These are phyloP conservation scores for Suillia variegata DNA, from an alignment of 2,888 invertebrate genomes.

Conservation along the genomic window DNA sequence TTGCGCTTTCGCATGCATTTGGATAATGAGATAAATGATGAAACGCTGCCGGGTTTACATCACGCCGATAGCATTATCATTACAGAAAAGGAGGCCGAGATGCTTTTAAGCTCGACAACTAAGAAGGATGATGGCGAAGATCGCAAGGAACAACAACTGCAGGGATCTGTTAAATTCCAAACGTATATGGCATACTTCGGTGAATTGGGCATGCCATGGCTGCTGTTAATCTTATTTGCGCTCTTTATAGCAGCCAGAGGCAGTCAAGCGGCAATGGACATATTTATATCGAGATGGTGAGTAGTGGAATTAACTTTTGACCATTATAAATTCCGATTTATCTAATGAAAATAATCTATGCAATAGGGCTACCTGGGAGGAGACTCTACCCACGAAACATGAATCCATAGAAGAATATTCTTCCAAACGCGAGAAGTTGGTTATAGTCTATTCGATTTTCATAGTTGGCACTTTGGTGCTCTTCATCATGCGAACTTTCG, in stretches of 20 bases:
- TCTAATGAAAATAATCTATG: too few species aligned
- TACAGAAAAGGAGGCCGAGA: slow-evolving; percentile 30
- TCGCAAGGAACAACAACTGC: slow-evolving; percentile 65
- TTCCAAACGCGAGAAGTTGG: slow-evolving; percentile 40
- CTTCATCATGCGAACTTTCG: slow-evolving; percentile 66
- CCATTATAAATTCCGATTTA: background rate
- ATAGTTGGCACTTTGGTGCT: slow-evolving; percentile 57
- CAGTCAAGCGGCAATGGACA: slow-evolving; percentile 72
- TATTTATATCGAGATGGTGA: slow-evolving; percentile 76
- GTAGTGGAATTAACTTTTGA: slow-evolving; percentile 20
- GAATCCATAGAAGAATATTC: slow-evolving; percentile 35
- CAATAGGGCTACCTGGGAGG: slow-evolving; percentile 61
- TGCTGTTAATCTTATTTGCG: slow-evolving; percentile 51
- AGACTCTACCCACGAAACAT: slow-evolving; percentile 39
- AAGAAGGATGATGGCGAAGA: slow-evolving; percentile 38
- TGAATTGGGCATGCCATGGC: slow-evolving; percentile 62
- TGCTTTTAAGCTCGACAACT: slow-evolving; percentile 15
- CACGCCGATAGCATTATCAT: slow-evolving; percentile 48
- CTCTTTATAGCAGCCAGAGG: slow-evolving; percentile 67
- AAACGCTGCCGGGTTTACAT: slow-evolving; percentile 28
- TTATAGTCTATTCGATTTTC: slow-evolving; percentile 50
- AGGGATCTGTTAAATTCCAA: slow-evolving; percentile 68
- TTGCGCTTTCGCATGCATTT: slow-evolving; percentile 62
- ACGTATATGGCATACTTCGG: slow-evolving; percentile 66
- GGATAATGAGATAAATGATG: slow-evolving; percentile 41